A percentile compares a stretch with the other conserved stretches of the same genome.
These are phyloP conservation scores for Gobiocypris rarus DNA, from an alignment of 2,113 vertebrate genomes.

Conservation along the genomic window DNA sequence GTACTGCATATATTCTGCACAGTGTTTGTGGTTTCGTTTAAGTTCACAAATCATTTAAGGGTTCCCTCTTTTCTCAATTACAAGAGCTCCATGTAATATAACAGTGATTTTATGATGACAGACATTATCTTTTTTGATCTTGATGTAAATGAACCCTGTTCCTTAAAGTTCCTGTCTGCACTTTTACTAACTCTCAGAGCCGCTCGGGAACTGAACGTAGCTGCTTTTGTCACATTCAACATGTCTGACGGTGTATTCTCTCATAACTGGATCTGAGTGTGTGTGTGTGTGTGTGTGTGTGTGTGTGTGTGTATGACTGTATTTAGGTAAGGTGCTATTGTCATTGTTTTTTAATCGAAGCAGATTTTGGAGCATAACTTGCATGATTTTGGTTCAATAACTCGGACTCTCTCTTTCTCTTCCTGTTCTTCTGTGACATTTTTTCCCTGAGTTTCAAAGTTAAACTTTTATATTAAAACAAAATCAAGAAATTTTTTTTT, in stretches of 20 bases:
- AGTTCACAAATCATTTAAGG: not conserved
- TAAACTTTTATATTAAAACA: constrained; percentile 62
- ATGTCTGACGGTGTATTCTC: constrained; percentile 7
- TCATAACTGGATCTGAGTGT: not conserved
- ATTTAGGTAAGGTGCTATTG: constrained; percentile 25
- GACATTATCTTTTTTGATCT: constrained; percentile 6
- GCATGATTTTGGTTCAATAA: constrained; percentile 43
- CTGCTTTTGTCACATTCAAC: constrained; percentile 31
- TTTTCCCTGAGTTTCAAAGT: constrained; percentile 36
- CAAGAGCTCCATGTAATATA: constrained; percentile 15
- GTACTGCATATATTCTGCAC: constrained; percentile 17
- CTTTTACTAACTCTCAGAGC: constrained; percentile 24
- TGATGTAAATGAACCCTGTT: constrained; percentile 40
- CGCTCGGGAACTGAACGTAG: not conserved
- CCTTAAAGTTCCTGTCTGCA: constrained; percentile 40
- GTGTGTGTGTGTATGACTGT: constrained; percentile 21
- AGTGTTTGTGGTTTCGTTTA: constrained; percentile 22
- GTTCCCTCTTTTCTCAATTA: not conserved
- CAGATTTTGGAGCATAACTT: constrained; percentile 10
- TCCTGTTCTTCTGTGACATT: constrained; percentile 53
- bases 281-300: constrained; percentile 6
- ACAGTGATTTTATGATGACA: not conserved
- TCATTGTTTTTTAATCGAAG: constrained; percentile 12
- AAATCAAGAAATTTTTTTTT: constrained; percentile 50
- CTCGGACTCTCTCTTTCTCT: not conserved